phyloP scores from a whole-genome alignment of 2,797 vertebrate genomes.

The Sphenodon punctatus region DNA sequence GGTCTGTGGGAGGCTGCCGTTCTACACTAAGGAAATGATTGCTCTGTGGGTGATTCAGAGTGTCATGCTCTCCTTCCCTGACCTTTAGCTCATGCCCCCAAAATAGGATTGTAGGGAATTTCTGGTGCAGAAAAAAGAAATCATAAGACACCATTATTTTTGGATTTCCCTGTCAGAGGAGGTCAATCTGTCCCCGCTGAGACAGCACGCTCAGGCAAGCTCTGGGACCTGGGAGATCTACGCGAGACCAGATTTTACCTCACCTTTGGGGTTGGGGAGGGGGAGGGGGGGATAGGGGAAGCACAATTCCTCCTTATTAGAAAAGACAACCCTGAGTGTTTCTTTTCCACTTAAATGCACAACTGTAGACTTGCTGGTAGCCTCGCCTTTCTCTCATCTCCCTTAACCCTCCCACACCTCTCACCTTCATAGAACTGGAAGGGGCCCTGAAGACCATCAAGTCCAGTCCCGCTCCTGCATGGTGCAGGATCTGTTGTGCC shows the following conservation, averaged over 20 bases:
- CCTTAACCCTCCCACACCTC: too few relatives aligned
- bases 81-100: constrained; percentile 40
- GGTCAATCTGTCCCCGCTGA: constrained; percentile 18
- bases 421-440: too few relatives aligned
- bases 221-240: neutral
- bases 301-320: neutral
- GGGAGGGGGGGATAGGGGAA: too few relatives aligned
- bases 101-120: constrained; percentile 17
- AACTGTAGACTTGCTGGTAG: too few relatives aligned
- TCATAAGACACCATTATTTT: constrained; percentile 24
- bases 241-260: neutral
- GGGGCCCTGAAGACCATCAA: too few relatives aligned
- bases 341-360: too few relatives aligned
- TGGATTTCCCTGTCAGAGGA: constrained; percentile 1
- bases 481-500: too few relatives aligned
- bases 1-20: constrained; percentile 59
- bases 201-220: neutral
- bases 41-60: constrained; percentile 58
- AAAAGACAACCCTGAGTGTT: too few relatives aligned
- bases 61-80: constrained; percentile 39
- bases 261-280: neutral
- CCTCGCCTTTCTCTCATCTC: too few relatives aligned
- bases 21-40: constrained; percentile 65
- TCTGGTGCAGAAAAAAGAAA: constrained; percentile 24
- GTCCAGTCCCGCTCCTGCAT: too few relatives aligned